These are phyloP conservation scores for Ochropleura leucogaster DNA, from an alignment of 2,888 invertebrate species.

Conservation along the genomic window DNA sequence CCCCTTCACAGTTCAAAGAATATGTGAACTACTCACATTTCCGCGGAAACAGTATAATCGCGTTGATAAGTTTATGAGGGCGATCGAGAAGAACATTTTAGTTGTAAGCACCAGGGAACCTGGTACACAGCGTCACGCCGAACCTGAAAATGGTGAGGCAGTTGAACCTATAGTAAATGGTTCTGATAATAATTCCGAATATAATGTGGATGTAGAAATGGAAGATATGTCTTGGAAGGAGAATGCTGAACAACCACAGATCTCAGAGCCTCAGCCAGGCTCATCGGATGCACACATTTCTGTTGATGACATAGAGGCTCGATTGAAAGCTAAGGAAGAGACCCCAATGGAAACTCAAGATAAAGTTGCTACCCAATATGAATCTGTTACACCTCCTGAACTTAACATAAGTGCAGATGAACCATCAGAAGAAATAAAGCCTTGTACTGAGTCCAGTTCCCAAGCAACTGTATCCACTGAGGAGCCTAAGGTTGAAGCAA, in stretches of 20 bases:
- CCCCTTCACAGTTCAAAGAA: constrained; percentile 98
- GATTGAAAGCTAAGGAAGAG: constrained; percentile 87
- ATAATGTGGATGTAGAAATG: constrained; percentile 90
- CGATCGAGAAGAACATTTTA: constrained; percentile 98
- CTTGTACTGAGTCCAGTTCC: constrained; percentile 57
- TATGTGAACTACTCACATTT: constrained; percentile 97
- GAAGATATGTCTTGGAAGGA: constrained; percentile 89
- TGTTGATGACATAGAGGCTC: constrained; percentile 83
- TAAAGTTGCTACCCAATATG: constrained; percentile 77
- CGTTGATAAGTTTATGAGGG: constrained; percentile 99
- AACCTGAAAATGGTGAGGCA: constrained; percentile 93
- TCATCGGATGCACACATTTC: constrained; percentile 85
- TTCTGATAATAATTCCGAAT: constrained; percentile 89
- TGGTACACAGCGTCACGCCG: constrained; percentile 90
- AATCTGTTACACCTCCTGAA: constrained; percentile 82
- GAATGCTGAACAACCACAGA: constrained; percentile 77
- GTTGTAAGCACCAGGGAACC: constrained; percentile 95
- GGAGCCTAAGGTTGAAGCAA: constrained; percentile 68
- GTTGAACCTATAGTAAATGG: constrained; percentile 91
- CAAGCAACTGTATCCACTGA: constrained; percentile 63
- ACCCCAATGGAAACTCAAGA: constrained; percentile 78
- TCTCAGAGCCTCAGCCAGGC: constrained; percentile 82
- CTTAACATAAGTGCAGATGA: constrained; percentile 75
- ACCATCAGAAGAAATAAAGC: constrained; percentile 67
- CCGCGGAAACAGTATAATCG: constrained; percentile 98